Evolutionary conservation across 2,888 invertebrate genomes (phyloP).

Genomic region (Invenusta paracnida): DNA sequence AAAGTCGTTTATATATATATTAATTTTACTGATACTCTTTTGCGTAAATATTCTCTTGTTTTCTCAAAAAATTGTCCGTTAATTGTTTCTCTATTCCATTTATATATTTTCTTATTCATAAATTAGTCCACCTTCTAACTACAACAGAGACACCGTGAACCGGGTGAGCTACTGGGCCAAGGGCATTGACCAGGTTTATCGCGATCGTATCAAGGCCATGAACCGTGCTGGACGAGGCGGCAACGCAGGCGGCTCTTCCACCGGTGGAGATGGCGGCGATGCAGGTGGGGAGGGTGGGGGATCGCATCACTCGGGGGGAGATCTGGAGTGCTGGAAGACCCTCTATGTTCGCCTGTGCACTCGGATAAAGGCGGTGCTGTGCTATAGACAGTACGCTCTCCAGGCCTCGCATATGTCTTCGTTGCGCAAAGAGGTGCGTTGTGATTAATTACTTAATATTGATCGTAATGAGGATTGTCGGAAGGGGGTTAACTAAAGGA

Average conservation of each 20-base stretch:
- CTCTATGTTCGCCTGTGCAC: slow-evolving; percentile 19
- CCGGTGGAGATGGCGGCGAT: neutral
- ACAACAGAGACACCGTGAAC: slow-evolving; percentile 4
- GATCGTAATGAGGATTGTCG: no score
- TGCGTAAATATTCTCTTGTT: no score
- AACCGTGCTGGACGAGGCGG: neutral
- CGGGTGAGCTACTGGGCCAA: slow-evolving; percentile 1
- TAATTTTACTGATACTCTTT: no score
- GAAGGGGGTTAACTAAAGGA: no score
- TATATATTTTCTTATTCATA: no score
- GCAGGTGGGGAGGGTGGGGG: neutral
- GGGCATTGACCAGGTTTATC: slow-evolving; percentile 5
- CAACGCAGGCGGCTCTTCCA: neutral
- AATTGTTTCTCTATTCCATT: no score
- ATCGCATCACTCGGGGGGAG: neutral
- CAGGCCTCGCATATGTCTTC: neutral
- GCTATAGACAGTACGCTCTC: neutral
- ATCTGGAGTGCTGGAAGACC: neutral
- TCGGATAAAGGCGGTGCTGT: neutral
- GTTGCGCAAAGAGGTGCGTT: neutral
- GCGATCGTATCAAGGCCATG: neutral
- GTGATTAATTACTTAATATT: no score
- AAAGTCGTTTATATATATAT: no score
- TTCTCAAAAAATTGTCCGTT: no score
- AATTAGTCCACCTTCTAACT: no score